A percentile compares a stretch with the other conserved stretches of the same genome.
phyloP scores from a whole-genome alignment of 2,113 vertebrate genomes.

The Piliocolobus tephrosceles region DNA sequence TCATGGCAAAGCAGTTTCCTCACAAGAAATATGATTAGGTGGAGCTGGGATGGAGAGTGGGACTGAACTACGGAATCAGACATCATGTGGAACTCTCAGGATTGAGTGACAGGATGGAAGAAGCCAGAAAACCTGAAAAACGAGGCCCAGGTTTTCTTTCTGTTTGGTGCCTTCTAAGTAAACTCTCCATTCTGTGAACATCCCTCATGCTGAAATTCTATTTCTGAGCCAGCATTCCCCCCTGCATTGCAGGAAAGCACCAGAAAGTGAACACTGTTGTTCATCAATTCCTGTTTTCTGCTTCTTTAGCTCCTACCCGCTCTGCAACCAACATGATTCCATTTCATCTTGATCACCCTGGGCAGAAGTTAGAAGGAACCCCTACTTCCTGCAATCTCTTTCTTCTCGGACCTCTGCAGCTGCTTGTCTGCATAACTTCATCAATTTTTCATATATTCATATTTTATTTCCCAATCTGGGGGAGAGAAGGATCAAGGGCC shows the following conservation, averaged over 20 bases:
- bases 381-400: not conserved
- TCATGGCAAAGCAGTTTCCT: not conserved
- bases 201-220: not conserved
- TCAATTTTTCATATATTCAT: constrained; percentile 30
- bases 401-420: not conserved
- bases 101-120: not conserved
- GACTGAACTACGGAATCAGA: not conserved
- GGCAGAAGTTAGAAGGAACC: not conserved
- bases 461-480: constrained; percentile 43
- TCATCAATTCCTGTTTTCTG: not conserved
- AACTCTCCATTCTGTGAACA: not conserved
- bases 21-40: not conserved
- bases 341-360: not conserved
- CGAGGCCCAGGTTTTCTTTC: not conserved
- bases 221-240: not conserved
- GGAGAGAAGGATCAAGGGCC: not conserved
- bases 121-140: not conserved
- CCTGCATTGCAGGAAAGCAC: not conserved
- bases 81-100: not conserved
- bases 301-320: not conserved
- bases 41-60: not conserved
- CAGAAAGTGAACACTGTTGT: not conserved
- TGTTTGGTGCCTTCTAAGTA: not conserved
- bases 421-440: constrained; percentile 6
- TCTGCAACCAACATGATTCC: not conserved